A percentile compares a stretch with the other conserved stretches of the same genome.
Evolutionary conservation across 2,797 vertebrate species (phyloP).

Genomic region (Artibeus jamaicensis): DNA sequence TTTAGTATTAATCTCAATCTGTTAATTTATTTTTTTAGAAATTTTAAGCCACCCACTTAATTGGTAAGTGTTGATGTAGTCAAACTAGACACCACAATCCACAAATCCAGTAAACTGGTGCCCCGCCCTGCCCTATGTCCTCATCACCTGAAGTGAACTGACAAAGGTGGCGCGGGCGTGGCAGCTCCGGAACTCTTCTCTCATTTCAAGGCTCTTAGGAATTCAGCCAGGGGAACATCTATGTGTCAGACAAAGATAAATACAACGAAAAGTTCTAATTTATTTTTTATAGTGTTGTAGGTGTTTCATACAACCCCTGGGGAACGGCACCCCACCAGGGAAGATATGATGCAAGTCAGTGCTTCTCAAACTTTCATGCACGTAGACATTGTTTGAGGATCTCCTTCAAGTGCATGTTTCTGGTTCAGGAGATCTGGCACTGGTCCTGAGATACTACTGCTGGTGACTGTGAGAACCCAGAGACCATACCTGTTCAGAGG

Average conservation of each 20-base stretch:
- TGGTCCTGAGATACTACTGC: neutral
- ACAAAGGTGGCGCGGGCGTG: neutral
- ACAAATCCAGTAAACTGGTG: neutral
- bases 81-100: neutral
- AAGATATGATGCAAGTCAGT: neutral
- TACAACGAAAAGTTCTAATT: neutral
- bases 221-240: neutral
- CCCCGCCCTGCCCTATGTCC: neutral
- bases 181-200: neutral
- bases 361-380: neutral
- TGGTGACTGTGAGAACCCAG: neutral
- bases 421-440: neutral
- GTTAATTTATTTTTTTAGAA: neutral
- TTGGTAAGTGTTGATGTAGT: neutral
- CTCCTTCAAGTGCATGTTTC: neutral
- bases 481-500: neutral
- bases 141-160: neutral
- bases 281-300: neutral
- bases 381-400: neutral
- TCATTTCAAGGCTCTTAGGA: neutral
- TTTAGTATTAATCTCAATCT: neutral
- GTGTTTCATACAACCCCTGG: neutral
- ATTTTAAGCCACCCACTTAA: neutral
- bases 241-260: neutral
- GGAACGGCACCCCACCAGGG: neutral